Base-by-base conservation (phyloP, 35 echinoderm and acorn worm species). In the Diadema setosum region DNA sequence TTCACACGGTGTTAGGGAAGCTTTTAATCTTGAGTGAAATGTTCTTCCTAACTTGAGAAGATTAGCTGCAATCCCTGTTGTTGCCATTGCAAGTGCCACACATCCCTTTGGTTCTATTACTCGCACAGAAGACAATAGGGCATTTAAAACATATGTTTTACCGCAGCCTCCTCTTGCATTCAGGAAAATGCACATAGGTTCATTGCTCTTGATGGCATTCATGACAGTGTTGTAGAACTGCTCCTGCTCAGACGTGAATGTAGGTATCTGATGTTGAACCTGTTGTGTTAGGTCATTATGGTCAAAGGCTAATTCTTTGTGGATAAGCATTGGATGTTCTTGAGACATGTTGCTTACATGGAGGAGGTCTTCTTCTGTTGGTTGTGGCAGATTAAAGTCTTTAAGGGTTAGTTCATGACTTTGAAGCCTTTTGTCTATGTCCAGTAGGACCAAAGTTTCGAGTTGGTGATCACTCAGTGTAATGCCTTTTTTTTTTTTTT, bases 11-110 rank as follows among this genome's bases (percentile, higher is more conserved):
- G 56, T 9, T 3, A 91, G 8, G 18, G 81, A 80, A 26, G 82
- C n/a, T 83, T 91, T 90, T n/a, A 90, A 83, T 31, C 0, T 24
- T 35, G 81, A 85, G 42, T 90, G 88, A 41, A 75, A 73, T 40
- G 58, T 90, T 67, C 80, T 21, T n/a, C 50, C 88, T 18, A 57
- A 27, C 18, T 58, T 23, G 14, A 90, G 81, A 14, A 83, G 52
- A 45, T 30, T 39, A 0, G 88, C 81, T 67, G 78, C 88, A 35
- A 83, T 89, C 12, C 87, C 87, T 21, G 74, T 52, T 15, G 74
- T 52, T 30, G 87, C 87, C 0, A 57, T 56, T 24, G 87, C 44
- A 42, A 89, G 39, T 20, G 81, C 80, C 18, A 83, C 60, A 52
- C 48, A 52, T 11, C 48, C 48, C 9, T n/a, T n/a, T 30, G 80